A percentile compares a stretch with the other conserved stretches of the same genome.
phyloP scores from a whole-genome alignment of 1,140 invertebrate species.

The Drosophila willistoni region DNA sequence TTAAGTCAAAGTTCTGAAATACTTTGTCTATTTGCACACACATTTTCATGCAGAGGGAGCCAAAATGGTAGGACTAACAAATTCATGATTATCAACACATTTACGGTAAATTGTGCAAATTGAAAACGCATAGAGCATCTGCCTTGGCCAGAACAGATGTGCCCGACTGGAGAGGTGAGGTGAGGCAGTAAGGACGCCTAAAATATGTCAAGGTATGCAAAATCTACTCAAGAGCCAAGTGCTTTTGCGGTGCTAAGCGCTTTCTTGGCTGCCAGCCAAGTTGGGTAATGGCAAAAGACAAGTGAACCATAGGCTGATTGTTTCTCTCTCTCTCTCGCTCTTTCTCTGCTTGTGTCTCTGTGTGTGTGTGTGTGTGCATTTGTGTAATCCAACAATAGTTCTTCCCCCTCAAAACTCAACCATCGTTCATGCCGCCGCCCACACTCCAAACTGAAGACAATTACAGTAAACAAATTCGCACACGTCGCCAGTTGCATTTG shows the following conservation, averaged over 20 bases:
- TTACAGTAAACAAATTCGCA: slow-evolving; percentile 81
- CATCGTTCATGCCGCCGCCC: slow-evolving; percentile 2
- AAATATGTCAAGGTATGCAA: slow-evolving; percentile 74
- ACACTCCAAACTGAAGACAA: slow-evolving; percentile 58
- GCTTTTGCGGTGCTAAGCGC: slow-evolving; percentile 65
- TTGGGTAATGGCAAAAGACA: slow-evolving; percentile 65
- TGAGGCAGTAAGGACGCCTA: slow-evolving; percentile 46
- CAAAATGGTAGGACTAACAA: slow-evolving; percentile 20
- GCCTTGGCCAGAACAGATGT: background rate
- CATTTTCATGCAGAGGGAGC: background rate
- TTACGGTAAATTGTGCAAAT: slow-evolving; percentile 66
- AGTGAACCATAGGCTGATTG: slow-evolving; percentile 34
- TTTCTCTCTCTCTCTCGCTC: background rate
- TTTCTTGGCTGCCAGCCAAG: slow-evolving; percentile 71
- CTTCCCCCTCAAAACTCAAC: background rate
- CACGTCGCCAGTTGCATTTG: slow-evolving; percentile 71
- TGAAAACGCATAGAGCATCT: slow-evolving; percentile 70
- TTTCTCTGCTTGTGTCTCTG: slow-evolving; percentile 17
- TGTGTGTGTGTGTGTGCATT: slow-evolving; percentile 5
- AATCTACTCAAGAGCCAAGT: slow-evolving; percentile 59
- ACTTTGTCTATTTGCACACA: background rate
- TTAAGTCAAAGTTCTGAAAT: slow-evolving; percentile 15
- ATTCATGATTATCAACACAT: slow-evolving; percentile 76
- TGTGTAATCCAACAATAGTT: slow-evolving; percentile 42
- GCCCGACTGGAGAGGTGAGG: background rate